Evolutionary conservation across 2,888 invertebrate genomes (phyloP).

Genomic region (Sinohyriopsis cumingii): DNA sequence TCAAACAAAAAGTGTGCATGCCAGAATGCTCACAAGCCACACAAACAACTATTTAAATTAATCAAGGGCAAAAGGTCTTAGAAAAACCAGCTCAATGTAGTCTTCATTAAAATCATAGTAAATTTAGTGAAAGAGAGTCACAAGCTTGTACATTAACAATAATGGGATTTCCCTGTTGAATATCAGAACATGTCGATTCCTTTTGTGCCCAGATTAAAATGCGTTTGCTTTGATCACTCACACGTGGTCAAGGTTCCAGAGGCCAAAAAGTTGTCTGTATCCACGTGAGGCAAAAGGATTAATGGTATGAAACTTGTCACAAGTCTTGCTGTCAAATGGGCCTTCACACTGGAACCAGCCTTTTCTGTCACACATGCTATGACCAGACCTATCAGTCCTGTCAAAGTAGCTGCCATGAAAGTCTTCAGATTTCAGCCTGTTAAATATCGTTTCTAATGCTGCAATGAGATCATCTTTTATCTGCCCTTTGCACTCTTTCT

Average conservation of each 20-base stretch:
- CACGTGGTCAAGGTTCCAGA: slow-evolving; percentile 66
- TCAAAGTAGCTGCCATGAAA: slow-evolving; percentile 60
- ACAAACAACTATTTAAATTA: too few relatives aligned
- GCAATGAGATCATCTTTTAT: slow-evolving; percentile 40
- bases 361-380: slow-evolving; percentile 60
- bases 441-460: slow-evolving; percentile 42
- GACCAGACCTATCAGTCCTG: slow-evolving; percentile 39
- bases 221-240: slow-evolving; percentile 31
- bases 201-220: too few relatives aligned
- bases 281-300: slow-evolving; percentile 61
- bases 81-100: too few relatives aligned
- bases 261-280: slow-evolving; percentile 57
- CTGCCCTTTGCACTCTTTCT: slow-evolving; percentile 47
- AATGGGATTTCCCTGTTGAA: too few relatives aligned
- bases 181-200: too few relatives aligned
- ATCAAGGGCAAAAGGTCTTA: too few relatives aligned
- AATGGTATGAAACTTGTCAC: slow-evolving; percentile 59
- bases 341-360: slow-evolving; percentile 71
- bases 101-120: too few relatives aligned
- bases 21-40: too few relatives aligned
- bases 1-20: too few relatives aligned
- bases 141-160: too few relatives aligned
- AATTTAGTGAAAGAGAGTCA: too few relatives aligned
- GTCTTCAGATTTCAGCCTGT: slow-evolving; percentile 50
- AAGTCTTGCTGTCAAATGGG: slow-evolving; percentile 54